Evolutionary conservation across 2,797 vertebrate genomes (phyloP).

Genomic region (Lagorchestes hirsutus): DNA sequence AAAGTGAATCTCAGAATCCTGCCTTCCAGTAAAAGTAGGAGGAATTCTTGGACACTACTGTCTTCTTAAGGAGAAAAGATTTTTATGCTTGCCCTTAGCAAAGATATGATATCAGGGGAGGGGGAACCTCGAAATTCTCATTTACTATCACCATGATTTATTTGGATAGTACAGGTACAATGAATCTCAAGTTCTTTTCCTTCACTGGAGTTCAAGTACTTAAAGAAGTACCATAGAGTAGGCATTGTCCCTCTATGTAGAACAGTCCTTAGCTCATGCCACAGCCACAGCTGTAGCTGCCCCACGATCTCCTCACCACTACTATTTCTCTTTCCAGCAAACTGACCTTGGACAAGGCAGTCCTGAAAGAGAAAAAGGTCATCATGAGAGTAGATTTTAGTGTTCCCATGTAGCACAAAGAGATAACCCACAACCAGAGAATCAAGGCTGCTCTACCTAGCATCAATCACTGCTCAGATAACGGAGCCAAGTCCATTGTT

Average conservation of each 20-base stretch:
- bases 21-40: not conserved
- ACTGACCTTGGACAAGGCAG: slow-evolving; percentile 94
- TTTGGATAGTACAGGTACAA: not conserved
- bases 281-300: not conserved
- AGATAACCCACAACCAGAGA: slow-evolving; percentile 98
- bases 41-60: not conserved
- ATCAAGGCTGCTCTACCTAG: slow-evolving; percentile 95
- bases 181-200: not conserved
- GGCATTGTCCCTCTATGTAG: not conserved
- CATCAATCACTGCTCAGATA: slow-evolving; percentile 94
- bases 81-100: not conserved
- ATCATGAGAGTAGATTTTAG: slow-evolving; percentile 99
- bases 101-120: not conserved
- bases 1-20: not conserved
- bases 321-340: slow-evolving; percentile 96
- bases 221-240: not conserved
- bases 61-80: not conserved
- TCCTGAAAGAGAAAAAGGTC: slow-evolving; percentile 94
- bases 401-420: slow-evolving; percentile 96
- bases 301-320: not conserved
- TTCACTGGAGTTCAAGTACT: not conserved
- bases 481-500: slow-evolving; percentile 94
- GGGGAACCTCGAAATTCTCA: not conserved
- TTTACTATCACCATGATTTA: not conserved
- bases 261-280: not conserved